Evolutionary conservation across 1,140 invertebrate species (phyloP), one percentile per base, ranked within the genome.

Genomic region (Drosophila gunungcola): DNA sequence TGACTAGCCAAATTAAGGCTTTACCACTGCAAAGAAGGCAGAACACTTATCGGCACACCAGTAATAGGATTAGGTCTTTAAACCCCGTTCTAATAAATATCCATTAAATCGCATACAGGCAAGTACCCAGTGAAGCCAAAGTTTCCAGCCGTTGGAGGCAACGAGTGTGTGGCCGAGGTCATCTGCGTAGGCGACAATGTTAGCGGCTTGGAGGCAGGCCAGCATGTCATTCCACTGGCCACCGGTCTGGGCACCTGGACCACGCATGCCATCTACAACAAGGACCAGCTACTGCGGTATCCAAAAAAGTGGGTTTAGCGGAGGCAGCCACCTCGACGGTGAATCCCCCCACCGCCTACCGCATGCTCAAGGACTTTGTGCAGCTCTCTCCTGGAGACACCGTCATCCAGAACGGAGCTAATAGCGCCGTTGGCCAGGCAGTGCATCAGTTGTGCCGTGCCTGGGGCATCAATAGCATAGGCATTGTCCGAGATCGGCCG

Each of bases 371-470:
- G 91, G 98, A 99, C 93, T 99, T 98, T 95, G 95, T 95, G 32
- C 69, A 93, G 36, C 93, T 99, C 1, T 94, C 95, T 78, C 93
- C 95, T 45, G 98, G 97, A 16, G 97, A 98, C 91, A 94, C 94
- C 34, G 94, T 99, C 1, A 98, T 99, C 89, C 98, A 99, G 94
- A 99, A 99, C 94, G 98, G 98, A 48, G 98, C 96, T 1, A 99
- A 99, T 93, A 98, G 98, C 92, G 97, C 97, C 16, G 98, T 98
- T 73, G 99, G 99, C 1, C 97, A 98, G 93, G 95, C 97, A 88
- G 97, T 99, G 0, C 99, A 99, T 85, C 98, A 99, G 93, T 92
- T 97, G 16, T 96, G 96, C 88, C 95, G 95, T 88, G 94, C 94
- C 21, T 97, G 96, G 95, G 95, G 95, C 56, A 92, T 97, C 4